These are phyloP conservation scores for Heliopora coerulea DNA, from an alignment of 92 coral and sea anemone genomes.

Conservation along the genomic window DNA sequence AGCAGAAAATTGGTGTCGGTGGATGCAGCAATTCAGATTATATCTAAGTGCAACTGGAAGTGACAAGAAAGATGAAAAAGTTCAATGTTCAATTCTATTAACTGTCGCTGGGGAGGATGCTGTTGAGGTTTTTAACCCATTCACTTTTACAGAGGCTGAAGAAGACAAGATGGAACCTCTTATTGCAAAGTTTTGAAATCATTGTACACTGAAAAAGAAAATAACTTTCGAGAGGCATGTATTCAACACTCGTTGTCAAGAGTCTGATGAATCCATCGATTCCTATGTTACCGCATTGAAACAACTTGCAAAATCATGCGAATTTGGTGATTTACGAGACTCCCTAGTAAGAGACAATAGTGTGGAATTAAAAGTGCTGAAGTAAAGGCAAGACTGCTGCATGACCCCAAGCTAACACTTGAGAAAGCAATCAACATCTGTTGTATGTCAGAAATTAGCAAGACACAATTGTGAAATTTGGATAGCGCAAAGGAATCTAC, in stretches of 20 bases:
- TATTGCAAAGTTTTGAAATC: conserved; percentile 38
- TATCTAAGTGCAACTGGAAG: conserved; percentile 44
- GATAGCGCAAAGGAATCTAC: not conserved
- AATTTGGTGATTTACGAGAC: not conserved
- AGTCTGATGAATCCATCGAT: conserved; percentile 26
- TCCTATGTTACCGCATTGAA: conserved; percentile 32
- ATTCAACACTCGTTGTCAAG: conserved; percentile 44
- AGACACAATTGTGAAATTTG: conserved; percentile 1
- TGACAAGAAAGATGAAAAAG: conserved; percentile 36
- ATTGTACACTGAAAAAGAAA: conserved; percentile 47
- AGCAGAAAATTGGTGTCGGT: conserved; percentile 35
- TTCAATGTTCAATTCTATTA: conserved; percentile 45
- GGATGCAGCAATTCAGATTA: conserved; percentile 34
- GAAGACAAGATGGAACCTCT: conserved; percentile 37
- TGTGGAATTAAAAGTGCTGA: conserved; percentile 3
- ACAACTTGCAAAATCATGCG: conserved; percentile 36
- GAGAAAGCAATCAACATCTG: conserved; percentile 22
- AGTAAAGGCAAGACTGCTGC: conserved; percentile 15
- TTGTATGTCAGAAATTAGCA: conserved; percentile 17
- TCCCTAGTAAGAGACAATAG: not conserved
- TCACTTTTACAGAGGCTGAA: conserved; percentile 32
- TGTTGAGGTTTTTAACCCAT: conserved; percentile 38
- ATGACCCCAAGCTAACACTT: not conserved
- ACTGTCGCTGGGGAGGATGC: conserved; percentile 47
- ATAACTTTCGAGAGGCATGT: conserved; percentile 45